A percentile compares a stretch with the other conserved stretches of the same genome.
Evolutionary conservation across 2,113 vertebrate genomes (phyloP).

Genomic region (Agelaius tricolor): DNA sequence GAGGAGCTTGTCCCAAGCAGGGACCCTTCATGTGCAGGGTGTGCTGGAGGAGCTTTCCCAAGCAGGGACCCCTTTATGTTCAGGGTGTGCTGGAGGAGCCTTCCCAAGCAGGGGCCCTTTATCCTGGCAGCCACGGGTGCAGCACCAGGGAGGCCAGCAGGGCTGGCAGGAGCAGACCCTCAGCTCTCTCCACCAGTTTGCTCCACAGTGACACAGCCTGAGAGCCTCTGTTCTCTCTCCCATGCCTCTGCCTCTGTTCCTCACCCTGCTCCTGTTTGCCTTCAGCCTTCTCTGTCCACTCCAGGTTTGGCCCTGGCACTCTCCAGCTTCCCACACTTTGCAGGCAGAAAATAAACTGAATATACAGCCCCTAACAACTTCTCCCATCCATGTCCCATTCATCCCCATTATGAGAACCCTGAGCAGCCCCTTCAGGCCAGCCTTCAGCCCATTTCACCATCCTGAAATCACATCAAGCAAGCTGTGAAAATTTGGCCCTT

Average conservation of each 20-base stretch:
- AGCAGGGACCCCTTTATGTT: neutral
- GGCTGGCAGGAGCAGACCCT: neutral
- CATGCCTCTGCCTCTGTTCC: fast-evolving
- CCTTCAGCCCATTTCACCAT: neutral
- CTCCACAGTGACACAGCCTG: neutral
- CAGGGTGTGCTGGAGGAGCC: neutral
- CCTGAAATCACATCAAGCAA: neutral
- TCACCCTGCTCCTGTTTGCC: neutral
- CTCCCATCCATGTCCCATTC: neutral
- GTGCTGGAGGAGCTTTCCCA: neutral
- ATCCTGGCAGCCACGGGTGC: fast-evolving
- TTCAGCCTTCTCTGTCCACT: neutral
- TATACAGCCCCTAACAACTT: neutral
- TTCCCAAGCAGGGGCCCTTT: neutral
- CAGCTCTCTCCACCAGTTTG: neutral
- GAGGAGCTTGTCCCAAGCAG: neutral
- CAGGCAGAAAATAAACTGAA: neutral
- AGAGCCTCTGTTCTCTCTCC: neutral
- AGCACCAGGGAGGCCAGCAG: neutral
- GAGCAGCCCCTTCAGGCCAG: neutral
- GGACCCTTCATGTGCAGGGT: neutral
- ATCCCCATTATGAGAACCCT: neutral
- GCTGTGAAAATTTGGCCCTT: neutral
- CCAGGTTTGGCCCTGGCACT: neutral
- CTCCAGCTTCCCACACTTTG: neutral